These are phyloP conservation scores for Psilanteris sp. DNA, from an alignment of 1,140 invertebrate genomes.

Conservation along the genomic window DNA sequence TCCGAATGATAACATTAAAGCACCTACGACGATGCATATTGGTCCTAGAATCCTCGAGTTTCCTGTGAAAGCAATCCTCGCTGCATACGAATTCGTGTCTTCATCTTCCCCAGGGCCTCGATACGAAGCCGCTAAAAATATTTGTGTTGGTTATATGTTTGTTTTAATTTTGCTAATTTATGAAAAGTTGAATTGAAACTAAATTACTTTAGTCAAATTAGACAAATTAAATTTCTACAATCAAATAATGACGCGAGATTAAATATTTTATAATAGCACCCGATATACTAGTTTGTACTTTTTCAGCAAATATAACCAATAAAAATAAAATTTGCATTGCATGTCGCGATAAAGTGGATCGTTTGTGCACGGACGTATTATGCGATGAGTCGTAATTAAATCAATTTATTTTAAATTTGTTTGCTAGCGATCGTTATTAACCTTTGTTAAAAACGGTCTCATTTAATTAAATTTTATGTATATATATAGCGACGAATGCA, in stretches of 20 bases:
- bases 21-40: slow-evolving; percentile 85
- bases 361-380: slow-evolving; percentile 22
- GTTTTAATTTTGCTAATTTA: background rate
- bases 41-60: slow-evolving; percentile 86
- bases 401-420: too few species aligned
- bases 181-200: too few species aligned
- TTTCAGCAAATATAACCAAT: slow-evolving; percentile 16
- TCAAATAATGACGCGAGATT: background rate
- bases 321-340: slow-evolving; percentile 28
- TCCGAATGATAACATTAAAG: slow-evolving; percentile 84
- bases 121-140: slow-evolving; percentile 84
- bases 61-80: slow-evolving; percentile 85
- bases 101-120: slow-evolving; percentile 85
- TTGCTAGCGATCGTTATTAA: too few species aligned
- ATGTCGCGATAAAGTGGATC: slow-evolving; percentile 38
- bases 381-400: slow-evolving; percentile 29
- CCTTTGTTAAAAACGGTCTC: too few species aligned
- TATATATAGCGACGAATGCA: too few species aligned
- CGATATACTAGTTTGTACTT: slow-evolving; percentile 18
- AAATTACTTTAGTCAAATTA: too few species aligned
- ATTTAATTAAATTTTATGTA: too few species aligned
- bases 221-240: too few species aligned
- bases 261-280: slow-evolving; percentile 2
- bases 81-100: slow-evolving; percentile 85
- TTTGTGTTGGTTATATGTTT: background rate